These are phyloP conservation scores for Cottus gobio DNA, from an alignment of 2,113 vertebrate genomes.

Conservation along the genomic window DNA sequence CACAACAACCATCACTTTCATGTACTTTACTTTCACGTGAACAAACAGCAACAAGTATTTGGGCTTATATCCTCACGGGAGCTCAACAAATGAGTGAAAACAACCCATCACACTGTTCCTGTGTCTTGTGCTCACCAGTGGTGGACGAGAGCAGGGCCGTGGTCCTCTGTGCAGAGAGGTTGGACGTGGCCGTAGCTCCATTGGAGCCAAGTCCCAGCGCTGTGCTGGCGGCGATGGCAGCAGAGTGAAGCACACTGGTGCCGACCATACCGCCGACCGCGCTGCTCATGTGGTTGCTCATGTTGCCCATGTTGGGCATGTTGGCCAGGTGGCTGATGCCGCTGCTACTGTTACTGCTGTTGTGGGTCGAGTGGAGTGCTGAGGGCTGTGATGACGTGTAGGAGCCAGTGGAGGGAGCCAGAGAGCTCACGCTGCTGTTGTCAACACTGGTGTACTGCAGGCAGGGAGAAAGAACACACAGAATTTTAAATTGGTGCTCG, in stretches of 20 bases:
- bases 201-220: constrained; percentile 87
- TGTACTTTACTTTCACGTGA: neutral
- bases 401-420: constrained; percentile 86
- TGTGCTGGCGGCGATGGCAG: constrained; percentile 63
- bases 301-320: constrained; percentile 71
- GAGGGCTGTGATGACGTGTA: constrained; percentile 82
- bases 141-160: constrained; percentile 89
- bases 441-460: constrained; percentile 89
- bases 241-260: constrained; percentile 82
- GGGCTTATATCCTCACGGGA: neutral
- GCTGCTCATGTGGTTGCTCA: too few relatives aligned
- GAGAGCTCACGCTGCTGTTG: constrained; percentile 79
- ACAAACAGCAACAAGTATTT: neutral
- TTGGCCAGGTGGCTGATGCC: constrained; percentile 70
- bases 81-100: neutral
- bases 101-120: neutral
- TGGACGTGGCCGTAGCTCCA: constrained; percentile 82
- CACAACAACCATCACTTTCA: neutral
- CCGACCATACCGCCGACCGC: constrained; percentile 65
- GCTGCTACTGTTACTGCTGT: constrained; percentile 78
- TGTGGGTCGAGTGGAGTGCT: constrained; percentile 75
- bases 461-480: neutral
- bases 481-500: neutral
- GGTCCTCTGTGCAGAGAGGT: constrained; percentile 83
- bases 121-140: constrained; percentile 76